Evolutionary conservation across 2,113 vertebrate genomes (phyloP).

Genomic region (Andinoacara biseriatus): DNA sequence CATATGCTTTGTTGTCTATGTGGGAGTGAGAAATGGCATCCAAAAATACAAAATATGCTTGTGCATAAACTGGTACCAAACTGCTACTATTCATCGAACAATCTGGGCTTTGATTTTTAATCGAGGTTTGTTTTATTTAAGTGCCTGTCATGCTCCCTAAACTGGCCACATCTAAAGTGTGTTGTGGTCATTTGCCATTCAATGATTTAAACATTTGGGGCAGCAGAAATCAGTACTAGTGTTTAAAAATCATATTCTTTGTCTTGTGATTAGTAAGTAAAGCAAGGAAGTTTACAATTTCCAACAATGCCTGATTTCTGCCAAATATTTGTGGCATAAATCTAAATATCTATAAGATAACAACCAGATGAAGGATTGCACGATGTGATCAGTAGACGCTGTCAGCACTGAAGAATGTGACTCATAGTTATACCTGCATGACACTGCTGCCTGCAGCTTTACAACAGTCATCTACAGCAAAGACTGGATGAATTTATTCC

Average conservation of each 20-base stretch:
- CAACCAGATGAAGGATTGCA: not conserved
- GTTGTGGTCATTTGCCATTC: not conserved
- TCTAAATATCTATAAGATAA: not conserved
- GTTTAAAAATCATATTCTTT: not conserved
- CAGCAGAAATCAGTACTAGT: not conserved
- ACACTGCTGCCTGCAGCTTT: slow-evolving; percentile 1
- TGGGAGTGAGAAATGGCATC: slow-evolving; percentile 44
- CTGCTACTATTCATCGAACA: not conserved
- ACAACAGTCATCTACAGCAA: not conserved
- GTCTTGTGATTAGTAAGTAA: not conserved
- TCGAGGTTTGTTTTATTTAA: slow-evolving; percentile 5
- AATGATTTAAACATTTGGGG: not conserved
- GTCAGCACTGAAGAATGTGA: not conserved
- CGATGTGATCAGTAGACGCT: not conserved
- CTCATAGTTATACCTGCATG: not conserved
- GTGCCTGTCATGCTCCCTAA: not conserved
- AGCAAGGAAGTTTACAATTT: not conserved
- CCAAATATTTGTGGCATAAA: not conserved
- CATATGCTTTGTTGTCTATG: slow-evolving; percentile 32
- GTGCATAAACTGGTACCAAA: slow-evolving; percentile 11
- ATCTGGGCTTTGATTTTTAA: not conserved
- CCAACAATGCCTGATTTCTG: not conserved
- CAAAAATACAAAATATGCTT: slow-evolving; percentile 28
- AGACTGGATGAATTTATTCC: not conserved
- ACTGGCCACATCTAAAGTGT: not conserved